Base-by-base conservation (phyloP, 2,113 vertebrate species). In the Lepisosteus oculatus region DNA sequence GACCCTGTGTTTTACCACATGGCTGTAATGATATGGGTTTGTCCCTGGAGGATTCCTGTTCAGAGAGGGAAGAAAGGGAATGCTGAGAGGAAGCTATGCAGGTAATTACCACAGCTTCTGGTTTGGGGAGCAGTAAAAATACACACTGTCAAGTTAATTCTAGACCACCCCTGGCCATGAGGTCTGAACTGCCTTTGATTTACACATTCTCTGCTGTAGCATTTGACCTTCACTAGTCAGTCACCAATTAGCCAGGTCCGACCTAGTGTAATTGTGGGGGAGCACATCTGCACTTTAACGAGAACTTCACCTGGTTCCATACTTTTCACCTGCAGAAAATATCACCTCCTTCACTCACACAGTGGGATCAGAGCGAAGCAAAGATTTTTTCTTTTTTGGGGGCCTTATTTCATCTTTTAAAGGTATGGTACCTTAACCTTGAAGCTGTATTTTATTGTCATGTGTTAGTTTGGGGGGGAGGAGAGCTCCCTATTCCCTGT, bases 221-320 rank as follows among this genome's bases (percentile, higher is more conserved):
- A 51, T 57, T 54, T 79, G 83, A 89, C 79, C 80, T 63, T 45
- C 0, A 2, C 72, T 9, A 70, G 70, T 74, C 74, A 81, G 64
- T 63, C 0, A 0, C 68, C 81, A 78, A 85, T 89, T 85, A 88
- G 78, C 44, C 63, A 54, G 72, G 72, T 67, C 77, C 55, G 0
- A 0, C 61, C 67, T 13, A 3, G 43, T 78, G 67, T 85, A 86
- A 82, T 78, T 71, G 72, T 0, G 7, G 73, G 55, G 72, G 3
- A 17, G 71, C 66, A 80, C 90, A 91, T 77, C 90, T 93, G 87
- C 71, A 0, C 67, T 85, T 75, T 81, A 82, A 85, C 17, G 1
- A 80, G 74, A 14, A 67, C 75, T 42, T 82, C 88, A 90, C 84
- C 88, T 91, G 88, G 78, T 88, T 86, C 65, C 64, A 70, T 63